phyloP scores from a whole-genome alignment of 1,140 invertebrate species.

The Gonioctena quinquepunctata region DNA sequence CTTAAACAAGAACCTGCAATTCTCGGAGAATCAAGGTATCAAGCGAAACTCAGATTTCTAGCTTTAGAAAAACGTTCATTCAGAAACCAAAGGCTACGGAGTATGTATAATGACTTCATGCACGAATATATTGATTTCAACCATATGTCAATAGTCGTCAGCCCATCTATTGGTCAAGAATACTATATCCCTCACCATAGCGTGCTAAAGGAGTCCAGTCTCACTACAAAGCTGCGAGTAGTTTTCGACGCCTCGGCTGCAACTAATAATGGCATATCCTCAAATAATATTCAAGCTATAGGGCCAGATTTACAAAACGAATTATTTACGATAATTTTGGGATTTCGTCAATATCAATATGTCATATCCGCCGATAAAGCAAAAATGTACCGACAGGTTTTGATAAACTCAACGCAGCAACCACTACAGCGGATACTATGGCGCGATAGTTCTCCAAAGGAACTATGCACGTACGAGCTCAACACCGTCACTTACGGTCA shows the following conservation, averaged over 20 bases:
- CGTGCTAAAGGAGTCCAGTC: slow-evolving; percentile 47
- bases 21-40: neutral
- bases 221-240: slow-evolving; percentile 48
- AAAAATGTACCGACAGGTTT: slow-evolving; percentile 47
- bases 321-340: slow-evolving; percentile 49
- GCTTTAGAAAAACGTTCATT: neutral
- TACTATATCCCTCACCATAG: slow-evolving; percentile 54
- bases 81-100: neutral
- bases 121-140: neutral
- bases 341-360: slow-evolving; percentile 50
- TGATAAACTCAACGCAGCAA: neutral
- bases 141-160: neutral
- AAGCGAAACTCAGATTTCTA: neutral
- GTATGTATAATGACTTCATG: neutral
- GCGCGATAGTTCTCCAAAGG: neutral
- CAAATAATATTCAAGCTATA: slow-evolving; percentile 38
- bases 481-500: too few relatives aligned
- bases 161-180: neutral
- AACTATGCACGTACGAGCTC: neutral
- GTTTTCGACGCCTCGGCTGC: too few relatives aligned
- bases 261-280: slow-evolving; percentile 30
- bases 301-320: slow-evolving; percentile 40
- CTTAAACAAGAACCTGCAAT: neutral
- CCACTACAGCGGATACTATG: neutral
- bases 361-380: slow-evolving; percentile 53